A percentile compares a stretch with the other conserved stretches of the same genome.
Evolutionary conservation across 2,797 vertebrate species (phyloP).

Genomic region (Kryptopterus vitreolus): DNA sequence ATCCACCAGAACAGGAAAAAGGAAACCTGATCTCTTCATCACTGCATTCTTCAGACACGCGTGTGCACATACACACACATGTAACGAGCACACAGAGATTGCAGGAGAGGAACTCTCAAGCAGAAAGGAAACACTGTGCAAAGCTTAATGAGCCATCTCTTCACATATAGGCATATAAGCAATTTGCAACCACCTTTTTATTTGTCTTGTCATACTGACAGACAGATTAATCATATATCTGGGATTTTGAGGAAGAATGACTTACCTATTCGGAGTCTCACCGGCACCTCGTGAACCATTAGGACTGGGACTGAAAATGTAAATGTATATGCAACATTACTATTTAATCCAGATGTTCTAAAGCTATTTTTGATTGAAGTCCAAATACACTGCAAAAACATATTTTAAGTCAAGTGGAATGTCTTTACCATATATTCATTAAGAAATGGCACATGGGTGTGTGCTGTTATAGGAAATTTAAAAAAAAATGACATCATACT

Average conservation of each 20-base stretch:
- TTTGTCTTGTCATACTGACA: neutral
- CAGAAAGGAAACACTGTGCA: conserved; percentile 6
- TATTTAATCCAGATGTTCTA: neutral
- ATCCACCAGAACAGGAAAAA: conserved; percentile 64
- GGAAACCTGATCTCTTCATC: conserved; percentile 65
- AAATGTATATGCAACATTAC: neutral
- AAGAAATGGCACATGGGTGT: neutral
- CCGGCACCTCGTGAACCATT: conserved; percentile 70
- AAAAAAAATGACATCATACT: neutral
- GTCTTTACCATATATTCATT: neutral
- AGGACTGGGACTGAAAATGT: conserved; percentile 69
- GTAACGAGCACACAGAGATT: conserved; percentile 17
- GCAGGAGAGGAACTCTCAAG: conserved; percentile 23
- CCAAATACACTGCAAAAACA: neutral
- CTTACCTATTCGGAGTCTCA: conserved; percentile 77
- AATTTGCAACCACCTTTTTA: neutral
- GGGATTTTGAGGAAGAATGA: neutral
- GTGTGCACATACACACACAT: conserved; percentile 6
- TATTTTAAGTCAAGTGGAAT: neutral
- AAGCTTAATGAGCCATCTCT: conserved; percentile 18
- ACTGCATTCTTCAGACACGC: conserved; percentile 51
- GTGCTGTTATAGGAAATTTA: neutral
- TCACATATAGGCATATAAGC: conserved; percentile 4
- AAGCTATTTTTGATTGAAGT: neutral
- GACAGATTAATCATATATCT: neutral